These are phyloP conservation scores for Ellobium chinense DNA, from an alignment of 2,888 invertebrate species.

Conservation along the genomic window DNA sequence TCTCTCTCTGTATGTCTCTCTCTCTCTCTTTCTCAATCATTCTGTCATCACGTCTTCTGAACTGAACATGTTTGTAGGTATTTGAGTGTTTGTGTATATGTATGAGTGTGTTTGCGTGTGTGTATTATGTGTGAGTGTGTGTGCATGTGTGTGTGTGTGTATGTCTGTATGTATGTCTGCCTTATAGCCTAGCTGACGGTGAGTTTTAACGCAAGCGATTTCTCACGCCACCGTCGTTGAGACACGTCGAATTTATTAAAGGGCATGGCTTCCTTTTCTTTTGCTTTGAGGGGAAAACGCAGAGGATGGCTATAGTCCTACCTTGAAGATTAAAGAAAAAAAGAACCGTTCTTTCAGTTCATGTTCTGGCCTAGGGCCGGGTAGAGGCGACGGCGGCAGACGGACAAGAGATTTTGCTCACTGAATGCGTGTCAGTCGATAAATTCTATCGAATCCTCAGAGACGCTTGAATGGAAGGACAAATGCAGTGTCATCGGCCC, in stretches of 20 bases:
- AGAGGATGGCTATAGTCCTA: too few species aligned
- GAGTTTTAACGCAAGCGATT: too few species aligned
- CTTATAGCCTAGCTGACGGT: not conserved
- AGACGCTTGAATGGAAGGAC: conserved; percentile 18
- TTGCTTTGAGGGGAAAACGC: too few species aligned
- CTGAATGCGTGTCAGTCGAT: conserved; percentile 31
- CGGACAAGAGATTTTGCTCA: not conserved
- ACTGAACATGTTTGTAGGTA: not conserved
- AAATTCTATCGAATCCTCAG: conserved; percentile 14
- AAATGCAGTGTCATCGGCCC: not conserved
- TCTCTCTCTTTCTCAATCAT: not conserved
- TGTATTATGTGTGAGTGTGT: not conserved
- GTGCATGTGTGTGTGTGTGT: conserved; percentile 5
- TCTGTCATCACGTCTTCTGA: not conserved
- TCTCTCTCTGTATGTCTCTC: not conserved
- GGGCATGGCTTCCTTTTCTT: too few species aligned
- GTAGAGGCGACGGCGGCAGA: not conserved
- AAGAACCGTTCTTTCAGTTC: too few species aligned
- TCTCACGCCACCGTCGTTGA: too few species aligned
- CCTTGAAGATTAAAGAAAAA: not conserved
- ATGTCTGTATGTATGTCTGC: not conserved
- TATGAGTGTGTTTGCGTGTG: not conserved
- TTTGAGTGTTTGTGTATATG: not conserved
- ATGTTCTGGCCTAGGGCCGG: too few species aligned
- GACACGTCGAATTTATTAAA: too few species aligned